phyloP scores from a whole-genome alignment of 2,888 invertebrate genomes.

The Amphipoea lucens region DNA sequence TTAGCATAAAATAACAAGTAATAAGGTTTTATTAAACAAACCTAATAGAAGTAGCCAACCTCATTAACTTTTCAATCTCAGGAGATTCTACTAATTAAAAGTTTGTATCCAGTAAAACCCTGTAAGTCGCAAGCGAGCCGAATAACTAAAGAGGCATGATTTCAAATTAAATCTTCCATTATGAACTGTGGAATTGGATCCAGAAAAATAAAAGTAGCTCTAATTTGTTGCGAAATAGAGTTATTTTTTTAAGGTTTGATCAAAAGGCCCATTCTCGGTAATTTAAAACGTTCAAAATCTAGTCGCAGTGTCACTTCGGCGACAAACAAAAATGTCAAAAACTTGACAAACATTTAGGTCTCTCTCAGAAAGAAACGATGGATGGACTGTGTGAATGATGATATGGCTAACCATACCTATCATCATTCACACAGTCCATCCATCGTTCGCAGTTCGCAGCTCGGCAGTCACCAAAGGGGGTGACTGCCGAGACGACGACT shows the following conservation, averaged over 20 bases:
- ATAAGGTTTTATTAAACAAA: conserved; percentile 17
- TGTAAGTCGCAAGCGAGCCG: conserved; percentile 23
- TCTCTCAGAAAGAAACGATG: too few species aligned
- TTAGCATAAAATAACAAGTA: conserved; percentile 29
- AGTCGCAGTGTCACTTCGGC: too few species aligned
- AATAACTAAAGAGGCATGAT: conserved; percentile 29
- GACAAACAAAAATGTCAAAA: too few species aligned
- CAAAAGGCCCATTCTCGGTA: too few species aligned
- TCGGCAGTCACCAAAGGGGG: too few species aligned
- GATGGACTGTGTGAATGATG: too few species aligned
- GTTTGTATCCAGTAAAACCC: conserved; percentile 45
- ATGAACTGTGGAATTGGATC: conserved; percentile 29
- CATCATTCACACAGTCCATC: too few species aligned
- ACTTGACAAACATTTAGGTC: too few species aligned
- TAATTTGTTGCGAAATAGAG: not conserved
- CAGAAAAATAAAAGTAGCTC: conserved; percentile 13
- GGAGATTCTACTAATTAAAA: conserved; percentile 61
- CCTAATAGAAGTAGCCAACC: conserved; percentile 29
- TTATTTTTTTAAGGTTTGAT: not conserved
- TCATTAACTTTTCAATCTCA: conserved; percentile 56
- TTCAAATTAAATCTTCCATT: conserved; percentile 45
- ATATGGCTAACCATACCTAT: too few species aligned
- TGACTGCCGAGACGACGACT: too few species aligned
- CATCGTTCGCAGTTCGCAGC: too few species aligned
- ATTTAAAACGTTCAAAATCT: too few species aligned